Evolutionary conservation across 2,888 invertebrate genomes (phyloP).

Genomic region (Ametastegia equiseti): DNA sequence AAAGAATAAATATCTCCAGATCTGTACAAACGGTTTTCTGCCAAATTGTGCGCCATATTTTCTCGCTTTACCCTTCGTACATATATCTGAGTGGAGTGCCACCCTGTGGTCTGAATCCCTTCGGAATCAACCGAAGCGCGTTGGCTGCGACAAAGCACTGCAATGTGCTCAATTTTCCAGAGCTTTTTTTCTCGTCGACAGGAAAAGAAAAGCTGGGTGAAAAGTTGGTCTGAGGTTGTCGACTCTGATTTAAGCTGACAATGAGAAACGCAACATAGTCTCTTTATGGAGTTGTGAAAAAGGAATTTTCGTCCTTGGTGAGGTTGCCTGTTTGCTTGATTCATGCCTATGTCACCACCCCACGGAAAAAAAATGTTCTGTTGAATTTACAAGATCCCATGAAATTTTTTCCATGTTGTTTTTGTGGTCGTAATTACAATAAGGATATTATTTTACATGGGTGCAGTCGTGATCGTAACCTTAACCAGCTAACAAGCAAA

Average conservation of each 20-base stretch:
- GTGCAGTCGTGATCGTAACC: no score
- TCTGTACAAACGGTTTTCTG: no score
- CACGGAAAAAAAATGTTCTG: not conserved
- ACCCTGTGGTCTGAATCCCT: not conserved
- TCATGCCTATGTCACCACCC: conserved; percentile 5
- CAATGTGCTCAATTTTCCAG: not conserved
- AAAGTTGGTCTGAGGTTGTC: conserved; percentile 14
- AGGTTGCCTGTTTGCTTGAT: conserved; percentile 31
- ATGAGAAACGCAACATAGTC: not conserved
- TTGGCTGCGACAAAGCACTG: not conserved
- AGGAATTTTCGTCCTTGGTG: conserved; percentile 1
- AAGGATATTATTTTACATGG: no score
- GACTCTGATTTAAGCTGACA: not conserved
- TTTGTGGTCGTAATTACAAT: no score
- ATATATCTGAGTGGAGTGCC: not conserved
- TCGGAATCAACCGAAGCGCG: not conserved
- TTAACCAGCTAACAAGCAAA: no score
- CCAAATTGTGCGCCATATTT: no score
- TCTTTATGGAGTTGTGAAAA: not conserved
- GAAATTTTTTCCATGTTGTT: no score
- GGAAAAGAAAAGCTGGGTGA: not conserved
- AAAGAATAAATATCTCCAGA: no score
- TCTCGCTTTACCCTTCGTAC: not conserved
- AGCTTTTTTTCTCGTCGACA: not conserved
- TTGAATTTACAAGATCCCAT: no score